Conservation (phyloP, 2,888 invertebrate species). For the Scotopteryx bipunctaria region DNA sequence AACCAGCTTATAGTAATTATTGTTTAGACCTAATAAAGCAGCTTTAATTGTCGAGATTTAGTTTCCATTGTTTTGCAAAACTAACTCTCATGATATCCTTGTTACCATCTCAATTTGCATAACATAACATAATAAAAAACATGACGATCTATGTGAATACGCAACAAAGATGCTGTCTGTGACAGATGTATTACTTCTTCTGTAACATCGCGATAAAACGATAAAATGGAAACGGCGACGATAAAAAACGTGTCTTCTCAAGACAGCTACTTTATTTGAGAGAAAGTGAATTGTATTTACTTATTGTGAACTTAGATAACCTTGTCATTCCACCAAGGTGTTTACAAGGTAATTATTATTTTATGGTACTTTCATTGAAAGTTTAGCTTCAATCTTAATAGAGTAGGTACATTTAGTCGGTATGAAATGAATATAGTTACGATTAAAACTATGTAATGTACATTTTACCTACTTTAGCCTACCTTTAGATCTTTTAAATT, state of each 20-base stretch:
- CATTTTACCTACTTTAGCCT: no score
- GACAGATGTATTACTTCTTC: constrained; percentile 26
- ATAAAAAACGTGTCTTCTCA: constrained; percentile 46
- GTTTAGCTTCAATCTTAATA: background rate
- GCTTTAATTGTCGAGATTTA: background rate
- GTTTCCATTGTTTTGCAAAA: constrained; percentile 19
- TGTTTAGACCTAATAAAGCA: constrained; percentile 1
- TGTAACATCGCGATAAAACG: constrained; percentile 40
- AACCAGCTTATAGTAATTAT: no score
- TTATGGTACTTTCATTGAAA: constrained; percentile 10
- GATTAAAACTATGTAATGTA: no score
- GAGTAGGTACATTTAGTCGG: background rate
- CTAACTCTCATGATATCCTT: constrained; percentile 26
- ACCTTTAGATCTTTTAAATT: no score
- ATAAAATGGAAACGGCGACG: constrained; percentile 42
- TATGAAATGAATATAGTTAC: no score
- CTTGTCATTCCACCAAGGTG: constrained; percentile 30
- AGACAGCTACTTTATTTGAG: constrained; percentile 46
- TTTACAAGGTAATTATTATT: constrained; percentile 15
- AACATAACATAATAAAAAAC: constrained; percentile 16
- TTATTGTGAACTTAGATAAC: constrained; percentile 32
- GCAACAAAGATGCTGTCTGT: constrained; percentile 35
- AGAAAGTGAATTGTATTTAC: constrained; percentile 47
- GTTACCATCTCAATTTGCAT: constrained; percentile 27
- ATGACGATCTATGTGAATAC: constrained; percentile 18